Conservation (phyloP, 2,888 invertebrate species). For the Isotomurus palustris region DNA sequence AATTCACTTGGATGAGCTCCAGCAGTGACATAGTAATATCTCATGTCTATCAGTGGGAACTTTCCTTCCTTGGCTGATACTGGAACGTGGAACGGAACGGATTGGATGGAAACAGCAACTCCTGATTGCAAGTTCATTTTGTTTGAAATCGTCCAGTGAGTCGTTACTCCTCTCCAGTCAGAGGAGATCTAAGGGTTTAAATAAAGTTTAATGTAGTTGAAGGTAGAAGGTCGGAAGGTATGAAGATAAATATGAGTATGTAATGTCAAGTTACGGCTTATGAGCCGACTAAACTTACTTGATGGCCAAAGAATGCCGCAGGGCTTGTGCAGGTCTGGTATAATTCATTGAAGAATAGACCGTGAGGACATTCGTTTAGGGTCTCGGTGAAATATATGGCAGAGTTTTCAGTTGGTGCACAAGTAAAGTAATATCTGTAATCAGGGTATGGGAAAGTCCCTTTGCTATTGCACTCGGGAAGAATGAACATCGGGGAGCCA, state of each 20-base stretch:
- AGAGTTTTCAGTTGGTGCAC: slow-evolving; percentile 21
- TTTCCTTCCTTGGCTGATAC: slow-evolving; percentile 27
- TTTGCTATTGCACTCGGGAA: slow-evolving; percentile 24
- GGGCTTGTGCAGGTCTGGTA: slow-evolving; percentile 32
- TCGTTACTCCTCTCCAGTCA: slow-evolving; percentile 33
- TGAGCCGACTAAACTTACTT: slow-evolving; percentile 18
- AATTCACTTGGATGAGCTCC: slow-evolving; percentile 5
- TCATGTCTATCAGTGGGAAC: slow-evolving; percentile 30
- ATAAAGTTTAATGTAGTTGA: not conserved
- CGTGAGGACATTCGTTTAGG: slow-evolving; percentile 35
- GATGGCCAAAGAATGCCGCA: slow-evolving; percentile 31
- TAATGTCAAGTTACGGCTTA: not conserved
- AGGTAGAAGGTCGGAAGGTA: not conserved
- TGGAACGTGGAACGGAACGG: slow-evolving; percentile 39
- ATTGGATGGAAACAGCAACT: slow-evolving; percentile 30
- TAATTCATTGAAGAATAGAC: slow-evolving; percentile 36
- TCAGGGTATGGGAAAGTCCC: slow-evolving; percentile 37
- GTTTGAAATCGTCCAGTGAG: slow-evolving; percentile 28
- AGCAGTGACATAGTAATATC: slow-evolving; percentile 35
- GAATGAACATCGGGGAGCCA: slow-evolving; percentile 37
- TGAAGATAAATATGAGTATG: not conserved
- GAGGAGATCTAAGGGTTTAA: slow-evolving; percentile 8
- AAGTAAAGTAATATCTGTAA: slow-evolving; percentile 36
- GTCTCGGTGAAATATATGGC: slow-evolving; percentile 14
- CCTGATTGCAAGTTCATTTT: slow-evolving; percentile 39